These are phyloP conservation scores for Pristiophorus japonicus DNA, from an alignment of 2,113 vertebrate species.

Conservation along the genomic window DNA sequence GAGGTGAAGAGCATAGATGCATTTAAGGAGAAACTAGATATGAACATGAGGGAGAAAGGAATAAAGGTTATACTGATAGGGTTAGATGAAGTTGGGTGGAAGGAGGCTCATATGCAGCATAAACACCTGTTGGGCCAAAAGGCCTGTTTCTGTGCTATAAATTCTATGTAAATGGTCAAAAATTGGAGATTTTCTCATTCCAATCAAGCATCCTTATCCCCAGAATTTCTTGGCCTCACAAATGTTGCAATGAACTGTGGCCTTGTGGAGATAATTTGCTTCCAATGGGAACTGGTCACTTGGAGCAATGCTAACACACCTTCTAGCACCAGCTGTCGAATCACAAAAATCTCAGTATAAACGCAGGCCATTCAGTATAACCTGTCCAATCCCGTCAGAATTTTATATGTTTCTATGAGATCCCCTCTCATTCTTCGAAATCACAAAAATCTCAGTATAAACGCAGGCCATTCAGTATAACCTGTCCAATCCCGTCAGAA, in stretches of 20 bases:
- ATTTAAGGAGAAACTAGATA: not conserved
- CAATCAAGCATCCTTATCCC: not conserved
- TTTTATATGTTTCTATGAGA: too few relatives aligned
- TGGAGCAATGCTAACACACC: not conserved
- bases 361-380: too few relatives aligned
- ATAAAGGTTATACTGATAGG: not conserved
- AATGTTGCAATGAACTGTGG: not conserved
- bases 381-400: too few relatives aligned
- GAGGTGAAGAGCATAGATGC: not conserved
- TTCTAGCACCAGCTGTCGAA: not conserved
- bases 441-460: too few relatives aligned
- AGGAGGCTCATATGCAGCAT: not conserved
- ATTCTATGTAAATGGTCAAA: not conserved
- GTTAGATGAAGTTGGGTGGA: not conserved
- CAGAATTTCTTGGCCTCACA: not conserved
- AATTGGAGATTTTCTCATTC: not conserved
- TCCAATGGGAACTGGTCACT: not conserved
- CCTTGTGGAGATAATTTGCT: not conserved
- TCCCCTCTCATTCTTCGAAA: too few relatives aligned
- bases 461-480: too few relatives aligned
- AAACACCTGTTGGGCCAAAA: not conserved
- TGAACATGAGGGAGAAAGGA: not conserved
- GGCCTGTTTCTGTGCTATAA: too few relatives aligned
- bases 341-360: not conserved
- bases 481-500: too few relatives aligned